These are phyloP conservation scores for Heterocephalus glaber DNA, from an alignment of 2,113 vertebrate species.

Conservation along the genomic window DNA sequence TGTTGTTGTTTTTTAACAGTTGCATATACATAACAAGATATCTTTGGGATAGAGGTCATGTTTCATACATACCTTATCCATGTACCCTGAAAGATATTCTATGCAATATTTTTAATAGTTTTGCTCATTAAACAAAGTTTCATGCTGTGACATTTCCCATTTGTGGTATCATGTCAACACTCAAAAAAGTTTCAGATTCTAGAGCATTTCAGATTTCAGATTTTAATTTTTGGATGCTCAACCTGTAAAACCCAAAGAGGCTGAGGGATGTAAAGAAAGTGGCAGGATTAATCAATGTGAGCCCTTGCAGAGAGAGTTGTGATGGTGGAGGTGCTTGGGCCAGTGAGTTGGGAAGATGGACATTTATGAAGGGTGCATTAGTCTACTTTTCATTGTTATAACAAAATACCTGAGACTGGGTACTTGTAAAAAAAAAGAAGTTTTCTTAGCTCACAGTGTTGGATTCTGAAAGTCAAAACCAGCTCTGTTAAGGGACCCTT, in stretches of 20 bases:
- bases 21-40: background rate
- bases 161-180: background rate
- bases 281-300: background rate
- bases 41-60: background rate
- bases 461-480: background rate
- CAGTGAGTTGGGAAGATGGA: background rate
- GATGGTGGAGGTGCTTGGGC: background rate
- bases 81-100: background rate
- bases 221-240: background rate
- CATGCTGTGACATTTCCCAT: background rate
- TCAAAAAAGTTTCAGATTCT: background rate
- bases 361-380: background rate
- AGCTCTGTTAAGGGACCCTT: background rate
- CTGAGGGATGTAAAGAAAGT: background rate
- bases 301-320: background rate
- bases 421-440: background rate
- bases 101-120: background rate
- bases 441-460: background rate
- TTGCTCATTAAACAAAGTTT: background rate
- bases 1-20: background rate
- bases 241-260: background rate
- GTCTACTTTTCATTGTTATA: background rate
- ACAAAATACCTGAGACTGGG: background rate
- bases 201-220: background rate
- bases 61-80: background rate